phyloP scores from a whole-genome alignment of 2,113 vertebrate species.

The Ceyx cyanopectus region DNA sequence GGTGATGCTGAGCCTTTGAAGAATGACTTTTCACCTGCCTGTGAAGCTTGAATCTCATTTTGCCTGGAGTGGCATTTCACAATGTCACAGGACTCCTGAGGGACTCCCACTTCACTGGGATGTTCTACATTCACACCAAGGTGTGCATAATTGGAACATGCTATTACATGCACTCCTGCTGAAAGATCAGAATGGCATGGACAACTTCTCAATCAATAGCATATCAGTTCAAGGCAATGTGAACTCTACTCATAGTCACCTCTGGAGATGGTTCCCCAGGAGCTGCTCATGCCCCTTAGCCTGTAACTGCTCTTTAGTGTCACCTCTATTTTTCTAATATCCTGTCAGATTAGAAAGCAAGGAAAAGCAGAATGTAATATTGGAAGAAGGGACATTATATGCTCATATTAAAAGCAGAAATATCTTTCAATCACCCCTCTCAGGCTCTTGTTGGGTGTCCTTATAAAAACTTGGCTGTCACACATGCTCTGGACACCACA shows the following conservation, averaged over 20 bases:
- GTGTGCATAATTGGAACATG: not conserved
- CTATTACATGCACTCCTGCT: not conserved
- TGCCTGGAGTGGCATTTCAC: constrained; percentile 12
- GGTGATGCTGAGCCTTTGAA: not conserved
- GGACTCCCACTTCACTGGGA: not conserved
- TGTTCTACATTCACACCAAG: not conserved
- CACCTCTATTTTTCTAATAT: not conserved
- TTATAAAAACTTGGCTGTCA: not conserved
- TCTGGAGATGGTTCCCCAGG: not conserved
- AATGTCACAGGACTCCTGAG: not conserved
- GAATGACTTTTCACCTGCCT: not conserved
- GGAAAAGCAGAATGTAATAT: not conserved
- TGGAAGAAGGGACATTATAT: not conserved
- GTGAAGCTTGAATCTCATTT: constrained; percentile 2
- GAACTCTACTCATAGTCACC: not conserved
- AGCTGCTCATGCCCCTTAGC: not conserved
- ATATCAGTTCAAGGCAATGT: not conserved
- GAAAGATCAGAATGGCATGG: not conserved
- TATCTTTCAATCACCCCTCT: not conserved
- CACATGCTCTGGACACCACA: not conserved
- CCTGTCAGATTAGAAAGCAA: not conserved
- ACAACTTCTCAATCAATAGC: not conserved
- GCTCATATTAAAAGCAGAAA: not conserved
- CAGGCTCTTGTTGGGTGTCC: not conserved
- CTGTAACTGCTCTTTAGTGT: not conserved